Base-by-base conservation (phyloP, 2,113 vertebrate genomes). In the Uria lomvia region DNA sequence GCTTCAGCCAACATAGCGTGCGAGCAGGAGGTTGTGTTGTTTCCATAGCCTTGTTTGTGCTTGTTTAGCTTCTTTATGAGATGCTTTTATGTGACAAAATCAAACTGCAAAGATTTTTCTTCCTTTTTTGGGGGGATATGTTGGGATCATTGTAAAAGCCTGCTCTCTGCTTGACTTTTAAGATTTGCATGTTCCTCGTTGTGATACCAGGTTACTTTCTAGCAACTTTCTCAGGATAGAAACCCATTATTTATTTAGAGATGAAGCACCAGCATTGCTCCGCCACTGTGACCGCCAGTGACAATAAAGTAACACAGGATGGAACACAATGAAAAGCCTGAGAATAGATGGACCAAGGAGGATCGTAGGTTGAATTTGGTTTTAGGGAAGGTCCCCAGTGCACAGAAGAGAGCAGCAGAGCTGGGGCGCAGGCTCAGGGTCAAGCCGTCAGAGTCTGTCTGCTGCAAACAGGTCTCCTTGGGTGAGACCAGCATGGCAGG, bases 241-340 rank as follows among this genome's bases (percentile, higher is more conserved):
- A 74, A 65, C 12, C 29, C 22, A 34, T 92, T 95, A 94, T 97
- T 97, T 97, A 94, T 92, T 82, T 72, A 47, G 23, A 90, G 40
- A 59, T 38, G 24, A 49, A 79, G 63, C 52, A 72, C 24, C 29
- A 49, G 73, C 34, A 29, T 43, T 75, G 13, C 26, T 78, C 2
- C 3, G 55, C 84, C 70, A 20, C 36, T 10, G 65, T 0, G 0
- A 30, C 58, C 36, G 23, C 18, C 53, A 32, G n/a, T 34, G 62
- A 70, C 76, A 38, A 23, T n/a, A 74, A 52, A 4, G 11, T 86
- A 83, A 90, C 23, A 76, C 56, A 72, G 34, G 53, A 83, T 50
- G 3, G 15, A 84, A 32, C 29, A 45, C 8, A 74, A 59, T 1
- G 9, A 90, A 75, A 91, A 72, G 30, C 45, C 42, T 14, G 15